Conservation (phyloP, 2,113 vertebrate genomes). For the Varanus komodoensis region DNA sequence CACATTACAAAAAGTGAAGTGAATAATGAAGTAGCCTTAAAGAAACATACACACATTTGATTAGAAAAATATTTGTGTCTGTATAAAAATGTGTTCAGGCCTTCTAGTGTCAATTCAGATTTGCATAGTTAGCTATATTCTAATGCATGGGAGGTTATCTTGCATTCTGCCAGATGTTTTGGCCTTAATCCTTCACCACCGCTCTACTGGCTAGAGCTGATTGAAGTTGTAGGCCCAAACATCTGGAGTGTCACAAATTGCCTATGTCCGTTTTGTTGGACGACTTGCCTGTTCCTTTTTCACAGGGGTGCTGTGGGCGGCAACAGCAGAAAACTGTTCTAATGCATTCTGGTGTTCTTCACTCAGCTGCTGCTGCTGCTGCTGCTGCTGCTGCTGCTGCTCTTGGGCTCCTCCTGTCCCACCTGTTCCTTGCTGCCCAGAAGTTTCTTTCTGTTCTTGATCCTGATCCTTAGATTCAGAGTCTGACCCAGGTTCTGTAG, state of each 20-base stretch:
- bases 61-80: not conserved
- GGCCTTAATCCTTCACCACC: no score
- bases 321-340: constrained; percentile 84
- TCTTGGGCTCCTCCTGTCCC: constrained; percentile 52
- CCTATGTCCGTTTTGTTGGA: rapidly evolving
- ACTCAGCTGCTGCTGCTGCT: constrained; percentile 39
- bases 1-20: constrained; percentile 4
- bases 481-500: constrained; percentile 90
- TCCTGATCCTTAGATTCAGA: constrained; percentile 88
- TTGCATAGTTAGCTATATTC: rapidly evolving
- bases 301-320: constrained; percentile 86
- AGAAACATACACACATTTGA: not conserved
- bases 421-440: constrained; percentile 58
- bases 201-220: no score
- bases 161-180: no score
- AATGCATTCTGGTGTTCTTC: constrained; percentile 74
- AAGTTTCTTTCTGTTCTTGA: constrained; percentile 81
- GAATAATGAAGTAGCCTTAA: not conserved
- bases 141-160: no score
- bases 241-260: no score
- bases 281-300: constrained; percentile 78
- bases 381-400: constrained; percentile 30
- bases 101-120: not conserved
- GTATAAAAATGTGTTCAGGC: rapidly evolving
- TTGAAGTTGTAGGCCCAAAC: no score